These are phyloP conservation scores for Sebastes wilsoni DNA, from an alignment of 2,797 vertebrate genomes.

Conservation along the genomic window DNA sequence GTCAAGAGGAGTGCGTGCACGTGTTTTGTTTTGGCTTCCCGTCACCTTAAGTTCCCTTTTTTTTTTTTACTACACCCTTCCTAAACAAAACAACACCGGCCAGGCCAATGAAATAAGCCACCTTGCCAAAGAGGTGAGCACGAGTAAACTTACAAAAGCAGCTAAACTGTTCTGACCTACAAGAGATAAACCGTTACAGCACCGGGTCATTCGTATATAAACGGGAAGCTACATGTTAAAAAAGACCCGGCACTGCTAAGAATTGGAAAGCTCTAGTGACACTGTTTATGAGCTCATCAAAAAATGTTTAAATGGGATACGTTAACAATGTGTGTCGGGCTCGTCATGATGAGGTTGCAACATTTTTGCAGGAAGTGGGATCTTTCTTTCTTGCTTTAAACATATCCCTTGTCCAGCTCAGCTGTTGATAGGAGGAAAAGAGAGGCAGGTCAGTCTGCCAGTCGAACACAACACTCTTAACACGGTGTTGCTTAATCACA, in stretches of 20 bases:
- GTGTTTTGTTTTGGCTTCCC: constrained; percentile 6
- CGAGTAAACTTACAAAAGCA: background rate
- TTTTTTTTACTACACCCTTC: background rate
- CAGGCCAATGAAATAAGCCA: constrained; percentile 3
- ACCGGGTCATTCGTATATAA: background rate
- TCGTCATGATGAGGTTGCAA: background rate
- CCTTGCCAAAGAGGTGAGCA: background rate
- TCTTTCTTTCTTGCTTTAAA: constrained; percentile 40
- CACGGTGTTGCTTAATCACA: constrained; percentile 60
- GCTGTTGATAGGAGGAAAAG: constrained; percentile 35
- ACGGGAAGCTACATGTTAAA: background rate
- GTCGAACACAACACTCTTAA: constrained; percentile 46
- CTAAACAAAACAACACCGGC: constrained; percentile 14
- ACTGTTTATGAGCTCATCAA: background rate
- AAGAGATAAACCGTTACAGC: background rate
- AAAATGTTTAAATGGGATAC: background rate
- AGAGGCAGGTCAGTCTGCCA: constrained; percentile 52
- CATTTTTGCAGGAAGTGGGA: background rate
- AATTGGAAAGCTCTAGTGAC: background rate
- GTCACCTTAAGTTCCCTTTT: background rate
- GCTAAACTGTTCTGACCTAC: constrained; percentile 7
- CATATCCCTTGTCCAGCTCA: constrained; percentile 22
- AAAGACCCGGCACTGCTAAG: background rate
- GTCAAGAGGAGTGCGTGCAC: constrained; percentile 33
- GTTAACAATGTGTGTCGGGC: background rate